Evolutionary conservation across 2,797 vertebrate genomes (phyloP), one percentile per base, ranked within the genome.

Genomic region (Esox lucius): DNA sequence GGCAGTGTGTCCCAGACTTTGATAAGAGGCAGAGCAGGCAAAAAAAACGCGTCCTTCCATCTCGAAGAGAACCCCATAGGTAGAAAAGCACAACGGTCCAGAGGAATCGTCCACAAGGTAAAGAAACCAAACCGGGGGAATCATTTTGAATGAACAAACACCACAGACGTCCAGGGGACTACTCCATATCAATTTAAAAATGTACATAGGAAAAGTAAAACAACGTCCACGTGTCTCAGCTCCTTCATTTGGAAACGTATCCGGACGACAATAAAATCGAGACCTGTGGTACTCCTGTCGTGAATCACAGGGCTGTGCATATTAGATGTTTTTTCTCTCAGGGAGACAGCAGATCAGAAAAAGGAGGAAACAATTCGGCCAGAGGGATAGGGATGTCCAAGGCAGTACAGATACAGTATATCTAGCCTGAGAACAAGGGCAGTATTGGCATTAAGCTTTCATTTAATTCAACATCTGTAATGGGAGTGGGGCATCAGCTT

Each of bases 291-390:
- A 15, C 28, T 66, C 17, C 64, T 33, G 28, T 35, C 16, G 31
- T 31, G 13, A 66, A 66, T 65, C 56, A 26, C 24, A 66, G 16
- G 64, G 64, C 28, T 66, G 64, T 66, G 64, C 64, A 66, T 66
- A 66, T 66, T 33, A 17, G 17, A 28, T 31, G 4, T 31, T 15
- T 33, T 66, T 66, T 17, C 64, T 17, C 16, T 66, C n/a, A 17
- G 64, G 28, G 16, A 17, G 26, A 66, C 5, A 19, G 64, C 64
- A 66, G 31, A 35, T 17, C 26, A 61, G 11, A 12, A 61, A 61
- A 24, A 61, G 64, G 64, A 66, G 6, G 31, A 66, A 66, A 66
- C 64, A 66, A 26, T 33, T 33, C 8, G 64, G 64, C 31, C 26
- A 1, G 64, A 65, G 16, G 31, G 28, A 17, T 66, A 19, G 31